phyloP scores from a whole-genome alignment of 1,140 invertebrate genomes.

The Heliothis subflexa region DNA sequence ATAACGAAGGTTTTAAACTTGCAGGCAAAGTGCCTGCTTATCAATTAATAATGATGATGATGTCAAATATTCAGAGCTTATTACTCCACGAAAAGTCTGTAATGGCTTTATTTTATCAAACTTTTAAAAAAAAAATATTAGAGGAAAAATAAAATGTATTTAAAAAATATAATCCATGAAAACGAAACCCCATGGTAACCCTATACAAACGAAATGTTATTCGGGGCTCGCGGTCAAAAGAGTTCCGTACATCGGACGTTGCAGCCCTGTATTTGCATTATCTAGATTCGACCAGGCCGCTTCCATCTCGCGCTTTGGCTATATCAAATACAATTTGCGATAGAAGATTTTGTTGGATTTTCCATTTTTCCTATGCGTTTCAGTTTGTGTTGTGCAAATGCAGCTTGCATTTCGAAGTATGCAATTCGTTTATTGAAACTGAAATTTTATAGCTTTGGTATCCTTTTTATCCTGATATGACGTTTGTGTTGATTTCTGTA shows the following conservation, averaged over 20 bases:
- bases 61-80: too few relatives aligned
- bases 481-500: background rate
- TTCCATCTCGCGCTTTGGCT: slow-evolving; percentile 77
- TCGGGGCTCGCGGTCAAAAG: slow-evolving; percentile 54
- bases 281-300: slow-evolving; percentile 75
- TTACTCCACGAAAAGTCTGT: too few relatives aligned
- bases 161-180: background rate
- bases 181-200: slow-evolving; percentile 4
- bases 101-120: too few relatives aligned
- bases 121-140: too few relatives aligned
- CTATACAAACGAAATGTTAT: slow-evolving; percentile 58
- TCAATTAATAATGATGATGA: too few relatives aligned
- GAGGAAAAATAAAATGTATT: too few relatives aligned
- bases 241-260: slow-evolving; percentile 50
- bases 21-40: too few relatives aligned
- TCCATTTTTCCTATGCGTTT: slow-evolving; percentile 60
- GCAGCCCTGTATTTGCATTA: slow-evolving; percentile 71
- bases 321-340: slow-evolving; percentile 81
- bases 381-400: slow-evolving; percentile 37
- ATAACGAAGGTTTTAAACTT: too few relatives aligned
- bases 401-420: slow-evolving; percentile 18
- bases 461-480: background rate
- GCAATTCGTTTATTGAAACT: slow-evolving; percentile 30
- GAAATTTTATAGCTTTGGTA: background rate
- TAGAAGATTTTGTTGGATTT: slow-evolving; percentile 69